These are phyloP conservation scores for Polymixis lichenea DNA, from an alignment of 2,888 invertebrate genomes.

Conservation along the genomic window DNA sequence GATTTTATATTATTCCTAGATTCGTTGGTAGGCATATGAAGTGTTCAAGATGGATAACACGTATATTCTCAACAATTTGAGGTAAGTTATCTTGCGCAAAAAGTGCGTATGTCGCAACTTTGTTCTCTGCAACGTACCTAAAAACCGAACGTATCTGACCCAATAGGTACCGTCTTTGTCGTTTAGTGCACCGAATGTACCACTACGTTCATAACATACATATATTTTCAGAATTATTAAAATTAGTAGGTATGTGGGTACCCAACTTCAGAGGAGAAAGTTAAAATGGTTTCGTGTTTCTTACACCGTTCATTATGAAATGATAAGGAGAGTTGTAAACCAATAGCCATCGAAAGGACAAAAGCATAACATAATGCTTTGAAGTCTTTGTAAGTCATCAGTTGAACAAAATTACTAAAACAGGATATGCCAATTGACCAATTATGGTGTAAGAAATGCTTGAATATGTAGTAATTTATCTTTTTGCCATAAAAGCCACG, in stretches of 20 bases:
- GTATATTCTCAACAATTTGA: constrained; percentile 83
- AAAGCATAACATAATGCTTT: background rate
- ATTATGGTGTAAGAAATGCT: background rate
- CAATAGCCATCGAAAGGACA: background rate
- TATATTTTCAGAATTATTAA: background rate
- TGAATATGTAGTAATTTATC: constrained; percentile 6
- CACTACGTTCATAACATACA: background rate
- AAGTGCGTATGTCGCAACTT: constrained; percentile 58
- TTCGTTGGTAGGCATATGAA: constrained; percentile 60
- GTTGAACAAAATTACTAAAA: background rate
- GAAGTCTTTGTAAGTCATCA: background rate
- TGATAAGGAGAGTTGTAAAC: constrained; percentile 42
- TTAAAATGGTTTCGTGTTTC: background rate
- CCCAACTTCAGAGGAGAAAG: constrained; percentile 38
- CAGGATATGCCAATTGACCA: constrained; percentile 17
- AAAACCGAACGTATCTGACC: constrained; percentile 28
- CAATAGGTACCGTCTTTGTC: constrained; percentile 1
- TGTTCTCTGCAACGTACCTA: constrained; percentile 49
- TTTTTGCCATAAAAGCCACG: background rate
- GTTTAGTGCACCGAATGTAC: background rate
- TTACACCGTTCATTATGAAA: constrained; percentile 27
- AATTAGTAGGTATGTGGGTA: constrained; percentile 8
- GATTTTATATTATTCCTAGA: background rate
- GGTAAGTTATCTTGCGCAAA: constrained; percentile 74
- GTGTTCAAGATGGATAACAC: constrained; percentile 81